Base-by-base conservation (phyloP, 1,140 invertebrate genomes). In the Drosophila repleta region DNA sequence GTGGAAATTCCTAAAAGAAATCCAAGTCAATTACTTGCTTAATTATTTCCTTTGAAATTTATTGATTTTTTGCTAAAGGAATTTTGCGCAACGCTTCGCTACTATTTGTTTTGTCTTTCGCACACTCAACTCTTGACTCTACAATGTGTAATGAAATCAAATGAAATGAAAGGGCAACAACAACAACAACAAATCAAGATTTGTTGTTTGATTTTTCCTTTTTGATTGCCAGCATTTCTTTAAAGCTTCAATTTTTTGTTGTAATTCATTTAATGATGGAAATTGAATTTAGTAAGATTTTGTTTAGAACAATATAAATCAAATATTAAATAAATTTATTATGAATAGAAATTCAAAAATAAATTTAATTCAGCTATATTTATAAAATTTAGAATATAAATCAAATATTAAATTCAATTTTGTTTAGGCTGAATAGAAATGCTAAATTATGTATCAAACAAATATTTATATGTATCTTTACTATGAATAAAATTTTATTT, bases 11-110 rank as follows among this genome's bases (percentile, higher is more conserved):
- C 78, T 82, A 79, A 90, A 87, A 90, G 81, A 90, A 90, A 90
- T 90, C 85, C 85, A 90, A 90, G 85, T 90, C 85, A 90, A 90
- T 90, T 90, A 90, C 82, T 87, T 90, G 87, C 87, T 87, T 90
- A 90, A 90, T 90, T 90, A 90, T 90, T 90, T 90, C 81, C 85
- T 90, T 85, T 82, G 85, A 90, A 87, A 90, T 82, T 90, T 90
- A 90, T 90, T 83, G 85, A 87, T 87, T 90, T 90, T 75, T 87
- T 73, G 39, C 46, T 46, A 56, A 65, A 70, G 81, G 76, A 85
- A 84, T 84, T 84, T 76, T 74, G 43, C 70, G 45, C 64, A 66
- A 51, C 73, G 79, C 79, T 73, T 73, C 58, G 51, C 68, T 63
- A 66, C 51, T 78, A 71, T 85, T 85, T 88, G 82, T 82, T 87